Evolutionary conservation across 2,797 vertebrate species (phyloP), one percentile per base, ranked within the genome.

Genomic region (Telmatherina bonti): DNA sequence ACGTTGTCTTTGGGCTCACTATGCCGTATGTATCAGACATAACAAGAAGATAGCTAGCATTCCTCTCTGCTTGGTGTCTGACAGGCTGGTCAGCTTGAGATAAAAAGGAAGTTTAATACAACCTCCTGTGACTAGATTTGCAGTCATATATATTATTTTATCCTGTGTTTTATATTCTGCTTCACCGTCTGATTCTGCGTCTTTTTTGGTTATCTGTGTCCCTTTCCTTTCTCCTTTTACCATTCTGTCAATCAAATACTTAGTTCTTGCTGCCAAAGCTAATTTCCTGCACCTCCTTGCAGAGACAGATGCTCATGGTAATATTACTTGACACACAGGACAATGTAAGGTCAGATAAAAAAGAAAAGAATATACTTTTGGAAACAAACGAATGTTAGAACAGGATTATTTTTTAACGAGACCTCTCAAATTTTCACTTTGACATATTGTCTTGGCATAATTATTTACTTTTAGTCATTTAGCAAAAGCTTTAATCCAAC

Each of bases 31-130:
- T 43, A 76, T 90, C 78, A 92, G 91, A 90, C 88, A 92, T 88
- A 91, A 92, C 90, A 93, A 77, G 72, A 72, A 67, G 82, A 82
- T 68, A 63, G 75, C 76, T 80, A 26, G 75, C 89, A 91, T 91
- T 92, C 88, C 86, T 84, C 70, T 15, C 69, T 18, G 64, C 62
- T 62, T n/a, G 43, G 20, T 30, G 67, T 68, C 77, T 67, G 67
- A 68, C 56, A 31, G 62, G 61, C 43, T 41, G 67, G 74, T 45
- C 59, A 30, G 57, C 65, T 57, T 35, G 33, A 31, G 31, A 55
- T 65, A 27, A 47, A 65, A 64, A 74, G 2, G 57, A 70, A 5
- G 35, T 55, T 67, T 27, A 64, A 74, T 2, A 9, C 1, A 35
- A 78, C 20, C 53, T 71, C 56, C 59, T 38, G 11, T 35, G n/a